phyloP scores from a whole-genome alignment of 2,797 vertebrate genomes.

The Pantherophis alleghaniensis region DNA sequence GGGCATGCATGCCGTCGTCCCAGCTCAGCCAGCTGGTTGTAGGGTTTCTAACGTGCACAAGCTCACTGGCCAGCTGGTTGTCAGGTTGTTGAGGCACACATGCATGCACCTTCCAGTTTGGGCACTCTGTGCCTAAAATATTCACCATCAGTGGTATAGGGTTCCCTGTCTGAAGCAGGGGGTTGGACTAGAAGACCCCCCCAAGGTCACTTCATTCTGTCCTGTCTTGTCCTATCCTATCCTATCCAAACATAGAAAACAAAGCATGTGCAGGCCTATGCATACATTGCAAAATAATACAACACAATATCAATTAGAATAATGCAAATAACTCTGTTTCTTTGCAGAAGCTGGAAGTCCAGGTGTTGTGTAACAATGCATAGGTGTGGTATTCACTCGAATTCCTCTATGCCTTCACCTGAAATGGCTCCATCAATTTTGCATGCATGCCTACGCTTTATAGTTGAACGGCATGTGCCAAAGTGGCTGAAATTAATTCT shows the following conservation, averaged over 20 bases:
- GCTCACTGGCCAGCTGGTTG: too few relatives aligned
- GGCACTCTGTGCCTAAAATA: too few relatives aligned
- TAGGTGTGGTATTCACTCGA: not conserved
- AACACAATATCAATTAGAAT: not conserved
- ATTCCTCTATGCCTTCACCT: not conserved
- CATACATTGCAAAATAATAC: not conserved
- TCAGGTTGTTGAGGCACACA: too few relatives aligned
- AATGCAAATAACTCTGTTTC: not conserved
- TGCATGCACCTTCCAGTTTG: too few relatives aligned
- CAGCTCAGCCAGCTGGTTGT: too few relatives aligned
- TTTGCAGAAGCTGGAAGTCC: not conserved
- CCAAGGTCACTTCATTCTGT: too few relatives aligned
- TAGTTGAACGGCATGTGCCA: not conserved
- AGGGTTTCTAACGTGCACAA: accelerated
- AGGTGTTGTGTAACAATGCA: not conserved
- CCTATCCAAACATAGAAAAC: not conserved
- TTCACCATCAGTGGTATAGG: too few relatives aligned
- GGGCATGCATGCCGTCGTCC: too few relatives aligned
- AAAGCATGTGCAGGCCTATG: not conserved
- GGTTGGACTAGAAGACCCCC: too few relatives aligned
- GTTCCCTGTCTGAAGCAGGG: too few relatives aligned
- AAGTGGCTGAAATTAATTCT: not conserved
- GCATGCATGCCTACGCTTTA: not conserved
- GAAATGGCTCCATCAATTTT: not conserved
- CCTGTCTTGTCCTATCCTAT: too few relatives aligned